Evolutionary conservation across 2,888 invertebrate genomes (phyloP), one percentile per base, ranked within the genome.

Genomic region (Scaptomyza caliginosa): DNA sequence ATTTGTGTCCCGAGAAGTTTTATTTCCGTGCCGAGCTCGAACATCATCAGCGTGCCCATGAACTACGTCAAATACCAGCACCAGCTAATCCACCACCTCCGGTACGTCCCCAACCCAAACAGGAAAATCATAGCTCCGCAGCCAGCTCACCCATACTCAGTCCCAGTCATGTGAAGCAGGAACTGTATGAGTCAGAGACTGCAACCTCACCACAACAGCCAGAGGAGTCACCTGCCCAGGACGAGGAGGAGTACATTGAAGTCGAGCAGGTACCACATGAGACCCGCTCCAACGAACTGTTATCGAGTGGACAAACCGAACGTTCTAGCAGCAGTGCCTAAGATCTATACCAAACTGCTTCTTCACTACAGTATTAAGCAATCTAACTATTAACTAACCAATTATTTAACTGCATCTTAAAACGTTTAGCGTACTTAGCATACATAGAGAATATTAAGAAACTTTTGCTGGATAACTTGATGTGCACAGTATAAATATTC

Each of bases 1-100:
- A 93, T 10, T 93, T 95, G 13, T 98, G 98, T 89, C 94, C 94
- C 1, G 93, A 96, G 70, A 96, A 95, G 78, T 98, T 97, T 92
- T 98, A 96, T 92, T 98, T 98, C 92, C 94, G 96, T 28, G 95
- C 97, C 0, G 98, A 98, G 89, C 91, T 98, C 3, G 97, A 98
- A 81, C 97, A 98, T 89, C 98, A 98, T 89, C 92, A 94, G 8
- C 93, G 94, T 48, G 92, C 93, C 11, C 94, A 94, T 67, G 94
- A 94, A 68, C 69, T 82, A 26, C 48, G 85, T 4, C 76, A 82
- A 5, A 23, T 34, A n/a, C 28, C 38, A 16, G 32, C 52, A 4
- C 34, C 62, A n/a, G 17, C 43, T 2, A n/a, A 49, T 32, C 30
- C 48, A n/a, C 17, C 46, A 2, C 16, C 51, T 28, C 17, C 48